Conservation (phyloP, 2,888 invertebrate species). For the Polymixis flavicincta region DNA sequence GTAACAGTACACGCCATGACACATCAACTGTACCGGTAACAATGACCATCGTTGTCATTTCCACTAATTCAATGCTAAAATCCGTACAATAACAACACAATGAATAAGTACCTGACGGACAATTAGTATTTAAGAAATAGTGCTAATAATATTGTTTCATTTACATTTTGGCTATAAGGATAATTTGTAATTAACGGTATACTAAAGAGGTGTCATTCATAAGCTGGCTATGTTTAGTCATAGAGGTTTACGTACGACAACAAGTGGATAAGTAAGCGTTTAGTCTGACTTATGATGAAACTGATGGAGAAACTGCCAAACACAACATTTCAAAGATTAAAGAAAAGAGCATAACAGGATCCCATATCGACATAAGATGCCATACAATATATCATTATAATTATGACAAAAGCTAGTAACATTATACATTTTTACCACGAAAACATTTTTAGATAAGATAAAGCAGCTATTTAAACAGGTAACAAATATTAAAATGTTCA, state of each 20-base stretch:
- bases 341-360: too few relatives aligned
- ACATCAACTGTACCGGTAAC: conserved; percentile 58
- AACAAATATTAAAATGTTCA: conserved; percentile 33
- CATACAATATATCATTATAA: too few relatives aligned
- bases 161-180: conserved; percentile 28
- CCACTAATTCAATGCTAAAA: conserved; percentile 61
- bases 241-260: conserved; percentile 19
- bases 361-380: too few relatives aligned
- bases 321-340: too few relatives aligned
- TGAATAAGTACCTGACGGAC: conserved; percentile 36
- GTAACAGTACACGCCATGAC: conserved; percentile 58
- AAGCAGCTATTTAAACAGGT: conserved; percentile 29
- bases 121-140: conserved; percentile 35
- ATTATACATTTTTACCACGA: not conserved
- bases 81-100: conserved; percentile 46
- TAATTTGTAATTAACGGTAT: conserved; percentile 22
- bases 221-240: conserved; percentile 18
- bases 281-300: too few relatives aligned
- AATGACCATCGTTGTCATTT: conserved; percentile 54
- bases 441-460: conserved; percentile 40
- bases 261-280: conserved; percentile 1
- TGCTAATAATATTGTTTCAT: conserved; percentile 22
- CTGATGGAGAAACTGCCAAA: too few relatives aligned
- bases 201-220: conserved; percentile 21
- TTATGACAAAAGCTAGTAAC: too few relatives aligned